Evolutionary conservation across 2,888 invertebrate genomes (phyloP), one percentile per base, ranked within the genome.

Genomic region (Adelphocoris suturalis): DNA sequence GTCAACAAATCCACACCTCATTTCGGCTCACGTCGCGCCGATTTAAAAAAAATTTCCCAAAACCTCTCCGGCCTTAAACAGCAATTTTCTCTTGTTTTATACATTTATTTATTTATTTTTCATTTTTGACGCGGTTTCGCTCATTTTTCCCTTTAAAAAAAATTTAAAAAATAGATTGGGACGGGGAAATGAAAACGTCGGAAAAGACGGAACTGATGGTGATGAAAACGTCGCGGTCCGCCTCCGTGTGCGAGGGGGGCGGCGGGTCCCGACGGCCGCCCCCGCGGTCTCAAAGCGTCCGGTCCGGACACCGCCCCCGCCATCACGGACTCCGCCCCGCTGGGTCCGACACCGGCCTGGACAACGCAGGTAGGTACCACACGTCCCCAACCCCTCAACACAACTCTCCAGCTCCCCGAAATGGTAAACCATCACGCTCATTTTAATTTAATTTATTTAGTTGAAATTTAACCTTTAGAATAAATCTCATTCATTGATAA

Each of bases 301-400:
- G 89, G 19, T 27, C 52, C 52, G 89, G 89, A 11, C 89, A 89
- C 89, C 78, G 89, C 61, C 75, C 84, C 75, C 84, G 85, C 0
- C 85, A 84, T 37, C 48, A 37, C 48, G 89, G 84, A 9, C 89
- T 89, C 48, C 78, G 89, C 75, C 89, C 89, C 46, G 89, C 89
- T n/a, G 89, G 89, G 16, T 84, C 84, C 75, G 89, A 89, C 76
- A 89, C 89, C 75, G 89, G 89, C 14, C 52, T 89, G 28, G 89
- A 89, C 85, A 75, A 47, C n/a, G 76, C 89, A 68, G 89, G 89
- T 89, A 52, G 11, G 68, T 23, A 61, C 61, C 61, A 68, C 68
- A 19, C 68, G 68, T 12, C 61, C 19, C 61, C 19, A 0, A 61
- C 61, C 61, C 16, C 16, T 52, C 52, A 52, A 5, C 52, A 52